Evolutionary conservation across 2,113 vertebrate genomes (phyloP).

Genomic region (Etia nguti): DNA sequence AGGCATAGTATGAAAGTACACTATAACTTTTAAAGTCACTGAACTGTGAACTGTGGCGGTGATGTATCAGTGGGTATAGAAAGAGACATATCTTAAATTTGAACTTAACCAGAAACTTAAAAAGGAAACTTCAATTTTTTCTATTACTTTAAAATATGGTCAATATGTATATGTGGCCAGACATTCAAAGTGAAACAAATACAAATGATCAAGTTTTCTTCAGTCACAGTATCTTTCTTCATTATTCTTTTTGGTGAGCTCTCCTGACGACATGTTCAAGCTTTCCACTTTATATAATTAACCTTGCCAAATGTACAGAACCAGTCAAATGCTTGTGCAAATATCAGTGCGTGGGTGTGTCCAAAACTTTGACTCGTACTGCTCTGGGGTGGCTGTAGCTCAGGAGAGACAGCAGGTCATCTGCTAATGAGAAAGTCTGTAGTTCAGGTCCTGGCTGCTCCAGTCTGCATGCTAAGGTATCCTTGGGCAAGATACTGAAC

Average conservation of each 20-base stretch:
- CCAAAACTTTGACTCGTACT: accelerated
- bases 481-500: not conserved
- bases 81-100: not conserved
- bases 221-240: not conserved
- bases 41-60: not conserved
- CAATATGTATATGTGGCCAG: not conserved
- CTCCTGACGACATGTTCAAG: not conserved
- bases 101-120: not conserved
- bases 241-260: not conserved
- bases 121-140: not conserved
- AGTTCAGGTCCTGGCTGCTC: not conserved
- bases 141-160: not conserved
- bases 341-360: not conserved
- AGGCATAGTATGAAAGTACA: not conserved
- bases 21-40: not conserved
- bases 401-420: not conserved
- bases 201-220: not conserved
- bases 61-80: not conserved
- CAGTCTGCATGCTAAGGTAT: not conserved
- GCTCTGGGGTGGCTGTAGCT: not conserved
- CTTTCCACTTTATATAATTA: not conserved
- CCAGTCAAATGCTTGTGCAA: not conserved
- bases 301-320: not conserved
- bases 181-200: not conserved
- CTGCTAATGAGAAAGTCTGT: not conserved